phyloP scores from a whole-genome alignment of 2,113 vertebrate species.

The Stomatorhinus ivindoensis region DNA sequence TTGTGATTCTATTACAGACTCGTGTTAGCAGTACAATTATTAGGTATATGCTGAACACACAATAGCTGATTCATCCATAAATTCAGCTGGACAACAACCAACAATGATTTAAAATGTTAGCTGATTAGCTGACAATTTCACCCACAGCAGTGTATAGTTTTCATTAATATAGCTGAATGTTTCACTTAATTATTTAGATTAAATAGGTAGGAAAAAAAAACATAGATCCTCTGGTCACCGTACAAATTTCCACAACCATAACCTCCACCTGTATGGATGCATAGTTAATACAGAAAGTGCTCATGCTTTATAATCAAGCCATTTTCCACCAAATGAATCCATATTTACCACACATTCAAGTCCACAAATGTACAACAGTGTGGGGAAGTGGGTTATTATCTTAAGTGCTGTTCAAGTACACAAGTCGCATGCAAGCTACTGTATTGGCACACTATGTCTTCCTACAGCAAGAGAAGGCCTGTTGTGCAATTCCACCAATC shows the following conservation, averaged over 20 bases:
- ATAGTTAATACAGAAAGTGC: background rate
- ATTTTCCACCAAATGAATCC: background rate
- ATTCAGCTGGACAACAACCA: background rate
- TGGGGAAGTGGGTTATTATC: background rate
- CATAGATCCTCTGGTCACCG: background rate
- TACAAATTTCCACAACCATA: background rate
- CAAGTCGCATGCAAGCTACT: background rate
- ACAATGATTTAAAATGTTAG: background rate
- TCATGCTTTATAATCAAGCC: background rate
- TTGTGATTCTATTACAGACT: background rate
- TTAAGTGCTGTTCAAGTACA: background rate
- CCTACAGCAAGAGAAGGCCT: background rate
- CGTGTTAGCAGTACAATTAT: background rate
- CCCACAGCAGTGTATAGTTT: background rate
- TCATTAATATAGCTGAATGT: background rate
- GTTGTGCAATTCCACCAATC: background rate
- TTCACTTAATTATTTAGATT: background rate
- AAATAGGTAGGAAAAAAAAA: background rate
- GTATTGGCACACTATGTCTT: background rate
- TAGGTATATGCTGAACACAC: background rate
- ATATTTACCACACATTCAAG: background rate
- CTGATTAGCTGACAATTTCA: background rate
- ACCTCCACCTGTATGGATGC: background rate
- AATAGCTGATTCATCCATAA: background rate
- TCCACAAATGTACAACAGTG: background rate